These are phyloP conservation scores for Drosophila suboccidentalis DNA, from an alignment of 2,888 invertebrate genomes.

Conservation along the genomic window DNA sequence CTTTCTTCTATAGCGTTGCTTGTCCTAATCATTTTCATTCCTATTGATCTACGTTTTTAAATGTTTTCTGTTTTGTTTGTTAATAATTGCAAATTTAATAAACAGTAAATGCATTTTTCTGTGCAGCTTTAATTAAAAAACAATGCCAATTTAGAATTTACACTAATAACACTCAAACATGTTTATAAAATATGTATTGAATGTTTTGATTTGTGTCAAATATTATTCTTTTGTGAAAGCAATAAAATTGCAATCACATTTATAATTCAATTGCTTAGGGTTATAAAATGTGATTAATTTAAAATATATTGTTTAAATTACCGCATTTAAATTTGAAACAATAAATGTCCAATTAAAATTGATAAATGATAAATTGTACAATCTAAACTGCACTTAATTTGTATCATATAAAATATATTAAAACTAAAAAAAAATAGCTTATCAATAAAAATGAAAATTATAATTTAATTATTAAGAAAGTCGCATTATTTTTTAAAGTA, in stretches of 20 bases:
- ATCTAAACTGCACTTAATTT: too few relatives aligned
- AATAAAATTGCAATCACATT: background rate
- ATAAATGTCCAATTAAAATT: too few relatives aligned
- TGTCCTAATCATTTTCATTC: background rate
- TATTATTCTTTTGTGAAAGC: background rate
- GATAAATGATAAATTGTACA: too few relatives aligned
- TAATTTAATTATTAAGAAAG: too few relatives aligned
- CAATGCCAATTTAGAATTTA: conserved; percentile 43
- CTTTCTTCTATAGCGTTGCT: conserved; percentile 14
- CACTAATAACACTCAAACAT: conserved; percentile 17
- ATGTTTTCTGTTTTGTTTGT: conserved; percentile 3
- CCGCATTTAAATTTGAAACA: too few relatives aligned
- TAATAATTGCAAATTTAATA: background rate
- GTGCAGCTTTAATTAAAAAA: conserved; percentile 35
- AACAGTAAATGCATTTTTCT: background rate
- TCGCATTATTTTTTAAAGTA: too few relatives aligned
- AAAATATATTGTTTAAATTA: too few relatives aligned
- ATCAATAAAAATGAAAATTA: too few relatives aligned
- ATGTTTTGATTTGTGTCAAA: background rate
- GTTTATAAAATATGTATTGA: background rate
- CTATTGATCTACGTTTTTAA: conserved; percentile 9
- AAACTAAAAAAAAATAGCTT: too few relatives aligned
- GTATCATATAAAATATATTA: too few relatives aligned
- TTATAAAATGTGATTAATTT: background rate
- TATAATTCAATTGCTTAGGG: background rate